Percentiles rank a stretch among this genome's conserved stretches.
Evolutionary conservation across 2,797 vertebrate genomes (phyloP).

Genomic region (Potorous gilbertii): DNA sequence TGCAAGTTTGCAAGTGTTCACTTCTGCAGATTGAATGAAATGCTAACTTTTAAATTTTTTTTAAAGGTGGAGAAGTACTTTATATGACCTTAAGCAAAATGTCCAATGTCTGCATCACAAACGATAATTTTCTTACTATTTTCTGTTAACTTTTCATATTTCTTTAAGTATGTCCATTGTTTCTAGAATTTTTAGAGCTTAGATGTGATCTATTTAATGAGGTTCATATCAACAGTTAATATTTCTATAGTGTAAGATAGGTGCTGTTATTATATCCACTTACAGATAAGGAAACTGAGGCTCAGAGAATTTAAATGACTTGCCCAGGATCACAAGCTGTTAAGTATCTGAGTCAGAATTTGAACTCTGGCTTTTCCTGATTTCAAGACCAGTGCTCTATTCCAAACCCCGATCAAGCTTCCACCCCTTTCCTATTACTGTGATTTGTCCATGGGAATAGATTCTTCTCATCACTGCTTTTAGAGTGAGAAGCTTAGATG

Average conservation of each 20-base stretch:
- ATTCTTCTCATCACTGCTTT: background rate
- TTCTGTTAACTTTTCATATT: background rate
- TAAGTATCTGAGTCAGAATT: background rate
- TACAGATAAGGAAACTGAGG: background rate
- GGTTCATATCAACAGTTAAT: background rate
- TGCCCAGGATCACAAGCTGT: background rate
- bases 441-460: background rate
- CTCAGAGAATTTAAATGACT: background rate
- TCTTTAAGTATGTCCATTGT: background rate
- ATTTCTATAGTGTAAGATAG: background rate
- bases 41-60: background rate
- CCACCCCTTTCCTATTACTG: background rate
- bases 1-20: background rate
- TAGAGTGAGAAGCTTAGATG: background rate
- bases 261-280: background rate
- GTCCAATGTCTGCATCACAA: background rate
- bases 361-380: background rate
- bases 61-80: background rate
- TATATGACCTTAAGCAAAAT: background rate
- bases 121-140: background rate
- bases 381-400: background rate
- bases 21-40: background rate
- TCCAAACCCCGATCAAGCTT: background rate
- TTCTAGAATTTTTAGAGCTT: background rate
- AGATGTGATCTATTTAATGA: background rate